Evolutionary conservation across 2,797 vertebrate genomes (phyloP), one percentile per base, ranked within the genome.

Genomic region (Sebastes minor): DNA sequence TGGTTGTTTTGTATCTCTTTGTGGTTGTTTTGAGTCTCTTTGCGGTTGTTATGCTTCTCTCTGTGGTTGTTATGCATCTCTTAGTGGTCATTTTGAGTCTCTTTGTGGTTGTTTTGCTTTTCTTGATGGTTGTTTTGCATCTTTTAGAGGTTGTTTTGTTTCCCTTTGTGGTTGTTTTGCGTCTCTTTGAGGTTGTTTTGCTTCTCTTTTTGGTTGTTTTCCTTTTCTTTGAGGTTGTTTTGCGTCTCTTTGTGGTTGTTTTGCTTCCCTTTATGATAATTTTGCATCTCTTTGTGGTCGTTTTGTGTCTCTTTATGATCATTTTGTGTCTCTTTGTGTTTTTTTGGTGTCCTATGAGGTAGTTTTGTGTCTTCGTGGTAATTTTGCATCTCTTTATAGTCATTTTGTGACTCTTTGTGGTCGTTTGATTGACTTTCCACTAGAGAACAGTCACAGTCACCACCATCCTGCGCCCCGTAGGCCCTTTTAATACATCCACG

Each of bases 161-260:
- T 6, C 32, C 28, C 9, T 63, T 4, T 53, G 8, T 8, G 30
- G 30, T 32, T 9, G 8, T 32, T 32, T 32, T 32, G 32, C 1
- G 0, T 8, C 8, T 32, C 16, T 30, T 23, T 18, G 9, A 13
- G 8, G 23, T 52, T 0, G 0, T 53, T 25, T 25, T 3, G 18
- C 0, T 2, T 6, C 28, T 2, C 27, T 18, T 22, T 23, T 9
- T 27, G 7, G 23, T 49, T 0, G 0, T 53, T 25, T 20, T 14
- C 5, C 0, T 1, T 28, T 23, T 30, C 7, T 10, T 10, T 8
- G 32, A 8, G 13, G 35, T 38, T 5, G 35, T 27, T 64, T 63
- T 78, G 12, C 6, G 10, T 76, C n/a, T 11, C 13, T 32, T 62
- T 9, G 2, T 1, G 35, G 11, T 18, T 3, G 2, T 42, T 65